Evolutionary conservation across 2,113 vertebrate species (phyloP).

Genomic region (Casuarius casuarius): DNA sequence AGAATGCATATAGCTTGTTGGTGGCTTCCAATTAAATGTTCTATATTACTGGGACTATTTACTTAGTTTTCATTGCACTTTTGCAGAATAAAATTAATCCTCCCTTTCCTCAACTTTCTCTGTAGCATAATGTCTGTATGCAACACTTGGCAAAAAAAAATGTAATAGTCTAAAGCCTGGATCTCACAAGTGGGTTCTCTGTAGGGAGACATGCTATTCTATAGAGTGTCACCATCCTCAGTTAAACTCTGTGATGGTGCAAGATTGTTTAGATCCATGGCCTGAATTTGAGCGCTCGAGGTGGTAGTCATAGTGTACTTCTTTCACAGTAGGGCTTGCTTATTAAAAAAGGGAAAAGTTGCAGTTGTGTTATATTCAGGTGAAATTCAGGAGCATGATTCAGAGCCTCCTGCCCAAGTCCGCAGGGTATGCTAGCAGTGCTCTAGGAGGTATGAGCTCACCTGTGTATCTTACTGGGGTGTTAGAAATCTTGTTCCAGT

Average conservation of each 20-base stretch:
- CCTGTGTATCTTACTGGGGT: not conserved
- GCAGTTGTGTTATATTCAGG: not conserved
- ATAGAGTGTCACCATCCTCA: not conserved
- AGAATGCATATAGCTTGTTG: not conserved
- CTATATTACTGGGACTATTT: not conserved
- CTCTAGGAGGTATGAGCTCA: not conserved
- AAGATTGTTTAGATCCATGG: not conserved
- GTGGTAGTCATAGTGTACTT: not conserved
- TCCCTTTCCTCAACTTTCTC: not conserved
- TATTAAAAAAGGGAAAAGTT: not conserved
- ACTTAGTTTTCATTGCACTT: not conserved
- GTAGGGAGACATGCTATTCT: not conserved
- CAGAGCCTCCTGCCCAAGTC: not conserved
- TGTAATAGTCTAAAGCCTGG: rapidly evolving
- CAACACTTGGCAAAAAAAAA: not conserved
- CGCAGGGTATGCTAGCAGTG: not conserved
- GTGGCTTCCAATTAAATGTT: not conserved
- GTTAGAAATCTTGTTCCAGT: not conserved
- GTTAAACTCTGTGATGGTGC: not conserved
- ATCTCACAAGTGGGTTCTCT: not conserved
- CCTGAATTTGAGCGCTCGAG: not conserved
- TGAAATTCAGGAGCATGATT: not conserved
- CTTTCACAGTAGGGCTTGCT: not conserved
- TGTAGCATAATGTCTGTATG: not conserved
- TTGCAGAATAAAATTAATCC: not conserved